These are phyloP conservation scores for Hypotaenidia okinawae DNA, from an alignment of 2,797 vertebrate species.

Conservation along the genomic window DNA sequence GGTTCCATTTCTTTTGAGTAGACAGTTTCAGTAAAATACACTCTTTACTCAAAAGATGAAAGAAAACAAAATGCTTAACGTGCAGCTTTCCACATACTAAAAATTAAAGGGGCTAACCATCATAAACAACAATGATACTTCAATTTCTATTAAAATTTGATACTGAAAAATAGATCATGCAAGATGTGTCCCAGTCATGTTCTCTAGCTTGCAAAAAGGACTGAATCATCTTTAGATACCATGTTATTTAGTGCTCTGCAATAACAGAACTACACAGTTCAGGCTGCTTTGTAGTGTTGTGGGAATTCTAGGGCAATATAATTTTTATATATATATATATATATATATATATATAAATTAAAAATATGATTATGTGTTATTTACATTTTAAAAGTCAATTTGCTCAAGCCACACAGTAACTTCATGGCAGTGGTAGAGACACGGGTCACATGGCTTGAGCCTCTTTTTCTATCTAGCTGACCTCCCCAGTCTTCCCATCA, in stretches of 20 bases:
- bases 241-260: background rate
- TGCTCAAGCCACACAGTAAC: background rate
- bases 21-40: background rate
- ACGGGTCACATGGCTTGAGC: background rate
- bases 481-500: background rate
- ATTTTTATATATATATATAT: background rate
- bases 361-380: background rate
- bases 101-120: background rate
- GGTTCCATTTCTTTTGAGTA: background rate
- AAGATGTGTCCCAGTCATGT: background rate
- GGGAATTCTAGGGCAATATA: background rate
- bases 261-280: background rate
- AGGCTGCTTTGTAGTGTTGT: background rate
- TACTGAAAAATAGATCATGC: background rate
- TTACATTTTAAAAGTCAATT: background rate
- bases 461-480: background rate
- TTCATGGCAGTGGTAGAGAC: background rate
- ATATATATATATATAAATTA: background rate
- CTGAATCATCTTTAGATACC: background rate
- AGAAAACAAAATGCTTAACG: fast-evolving
- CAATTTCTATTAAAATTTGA: background rate
- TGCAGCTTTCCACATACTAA: background rate
- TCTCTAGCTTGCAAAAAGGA: background rate
- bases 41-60: background rate
- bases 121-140: background rate